Evolutionary conservation across 2,888 invertebrate genomes (phyloP).

Genomic region (Tryphoninae sp.): DNA sequence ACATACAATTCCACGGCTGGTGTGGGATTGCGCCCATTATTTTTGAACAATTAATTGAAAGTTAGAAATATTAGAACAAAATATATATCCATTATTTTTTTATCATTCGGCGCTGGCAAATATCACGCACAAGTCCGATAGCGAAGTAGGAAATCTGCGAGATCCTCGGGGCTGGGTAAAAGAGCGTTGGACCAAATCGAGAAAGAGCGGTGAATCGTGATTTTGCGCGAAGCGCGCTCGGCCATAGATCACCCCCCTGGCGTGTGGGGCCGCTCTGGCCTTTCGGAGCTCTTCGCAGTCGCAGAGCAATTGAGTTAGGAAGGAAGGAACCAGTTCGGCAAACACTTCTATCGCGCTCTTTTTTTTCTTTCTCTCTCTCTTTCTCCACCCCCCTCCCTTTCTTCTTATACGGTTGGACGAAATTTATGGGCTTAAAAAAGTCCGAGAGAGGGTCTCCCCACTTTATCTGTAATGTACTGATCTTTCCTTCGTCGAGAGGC

Average conservation of each 20-base stretch:
- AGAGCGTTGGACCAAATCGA: conserved; percentile 28
- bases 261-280: conserved; percentile 51
- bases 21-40: too few relatives aligned
- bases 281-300: conserved; percentile 58
- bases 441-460: conserved; percentile 76
- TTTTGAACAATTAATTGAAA: too few relatives aligned
- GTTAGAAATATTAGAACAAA: too few relatives aligned
- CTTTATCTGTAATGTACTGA: conserved; percentile 82
- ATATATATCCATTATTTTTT: too few relatives aligned
- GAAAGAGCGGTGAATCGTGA: conserved; percentile 55
- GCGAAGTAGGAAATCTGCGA: conserved; percentile 33
- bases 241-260: conserved; percentile 78
- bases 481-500: conserved; percentile 77
- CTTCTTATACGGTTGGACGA: conserved; percentile 64
- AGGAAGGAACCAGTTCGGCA: conserved; percentile 82
- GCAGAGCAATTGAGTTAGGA: conserved; percentile 81
- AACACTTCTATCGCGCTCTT: conserved; percentile 76
- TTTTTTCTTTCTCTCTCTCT: conserved; percentile 53
- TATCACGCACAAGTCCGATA: not conserved
- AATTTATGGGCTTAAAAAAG: conserved; percentile 81
- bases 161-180: conserved; percentile 27
- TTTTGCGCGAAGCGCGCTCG: conserved; percentile 71
- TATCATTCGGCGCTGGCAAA: too few relatives aligned
- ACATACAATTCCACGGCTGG: too few relatives aligned
- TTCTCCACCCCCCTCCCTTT: conserved; percentile 49